Percentiles rank a stretch among this genome's conserved stretches.
phyloP scores from a whole-genome alignment of 2,888 invertebrate genomes.

The Torymus tubicola region DNA sequence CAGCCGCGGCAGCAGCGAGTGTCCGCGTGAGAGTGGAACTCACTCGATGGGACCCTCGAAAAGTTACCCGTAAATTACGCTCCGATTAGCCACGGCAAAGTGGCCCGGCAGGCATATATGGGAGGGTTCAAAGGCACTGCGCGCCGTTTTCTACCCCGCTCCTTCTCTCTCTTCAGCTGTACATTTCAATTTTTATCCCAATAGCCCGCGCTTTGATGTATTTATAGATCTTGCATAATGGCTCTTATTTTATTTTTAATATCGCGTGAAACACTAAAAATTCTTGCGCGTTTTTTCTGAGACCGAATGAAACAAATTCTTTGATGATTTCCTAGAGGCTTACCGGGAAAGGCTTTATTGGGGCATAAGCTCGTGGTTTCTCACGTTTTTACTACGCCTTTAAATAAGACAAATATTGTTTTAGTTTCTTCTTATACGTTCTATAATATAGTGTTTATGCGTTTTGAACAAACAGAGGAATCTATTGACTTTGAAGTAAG shows the following conservation, averaged over 20 bases:
- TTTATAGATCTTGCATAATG: conserved; percentile 31
- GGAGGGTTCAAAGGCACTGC: conserved; percentile 49
- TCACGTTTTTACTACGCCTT: too few relatives aligned
- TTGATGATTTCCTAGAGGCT: conserved; percentile 9
- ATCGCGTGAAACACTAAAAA: conserved; percentile 40
- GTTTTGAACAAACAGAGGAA: too few relatives aligned
- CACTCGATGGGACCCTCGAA: conserved; percentile 49
- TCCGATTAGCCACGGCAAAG: conserved; percentile 60
- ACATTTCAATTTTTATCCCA: conserved; percentile 49
- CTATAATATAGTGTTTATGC: too few relatives aligned
- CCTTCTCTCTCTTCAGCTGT: not conserved
- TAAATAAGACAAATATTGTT: too few relatives aligned
- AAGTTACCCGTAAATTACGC: conserved; percentile 61
- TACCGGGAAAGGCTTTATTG: not conserved
- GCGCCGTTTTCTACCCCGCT: not conserved
- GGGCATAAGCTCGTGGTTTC: not conserved
- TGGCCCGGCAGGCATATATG: not conserved
- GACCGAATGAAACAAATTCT: conserved; percentile 24
- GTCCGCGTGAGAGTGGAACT: conserved; percentile 22
- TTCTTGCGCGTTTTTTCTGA: conserved; percentile 25
- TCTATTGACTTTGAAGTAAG: too few relatives aligned
- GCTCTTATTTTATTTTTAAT: conserved; percentile 33
- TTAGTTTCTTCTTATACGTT: too few relatives aligned
- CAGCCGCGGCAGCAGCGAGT: not conserved
- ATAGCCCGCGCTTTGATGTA: conserved; percentile 21